phyloP scores from a whole-genome alignment of 2,113 vertebrate genomes.

The human (Homo sapiens) region GRCh38 chr7:116198501-116199000 shows the following conservation, averaged over 20 bases:
- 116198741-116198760: background rate
- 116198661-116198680: background rate
- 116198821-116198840: background rate
- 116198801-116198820: background rate
- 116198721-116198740: background rate
- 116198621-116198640: background rate
- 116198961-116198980: background rate
- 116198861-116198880: background rate
- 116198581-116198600: background rate
- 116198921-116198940: background rate
- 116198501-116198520: background rate
- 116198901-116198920: background rate
- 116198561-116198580: background rate
- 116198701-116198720: background rate
- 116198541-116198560: background rate
- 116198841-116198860: background rate
- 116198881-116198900: background rate
- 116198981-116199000: background rate
- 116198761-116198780: background rate
- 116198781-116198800: background rate
- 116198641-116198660: background rate
- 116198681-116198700: background rate
- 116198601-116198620: background rate
- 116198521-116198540: background rate
- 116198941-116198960: background rate